Percentiles rank a stretch among this genome's conserved stretches.
phyloP scores from a whole-genome alignment of 2,113 vertebrate genomes.

The Elanus axillaris region DNA sequence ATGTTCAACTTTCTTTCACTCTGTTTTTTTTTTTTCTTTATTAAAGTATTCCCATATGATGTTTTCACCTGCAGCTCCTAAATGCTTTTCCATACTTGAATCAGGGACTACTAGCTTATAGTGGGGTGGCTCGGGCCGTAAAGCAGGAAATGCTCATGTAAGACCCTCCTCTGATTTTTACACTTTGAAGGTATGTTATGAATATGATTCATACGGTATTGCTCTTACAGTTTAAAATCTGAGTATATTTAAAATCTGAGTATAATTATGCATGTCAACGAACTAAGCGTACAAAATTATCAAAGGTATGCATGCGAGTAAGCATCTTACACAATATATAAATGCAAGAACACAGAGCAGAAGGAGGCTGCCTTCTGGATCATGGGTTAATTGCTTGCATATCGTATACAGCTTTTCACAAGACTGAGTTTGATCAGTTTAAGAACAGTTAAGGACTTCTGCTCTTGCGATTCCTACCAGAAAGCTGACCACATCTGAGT shows the following conservation, averaged over 20 bases:
- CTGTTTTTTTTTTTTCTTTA: not conserved
- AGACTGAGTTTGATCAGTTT: not conserved
- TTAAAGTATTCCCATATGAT: conserved; percentile 45
- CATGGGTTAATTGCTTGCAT: not conserved
- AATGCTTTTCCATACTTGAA: conserved; percentile 44
- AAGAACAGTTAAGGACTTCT: not conserved
- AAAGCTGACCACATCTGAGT: not conserved
- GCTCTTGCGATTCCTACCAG: not conserved
- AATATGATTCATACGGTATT: not conserved
- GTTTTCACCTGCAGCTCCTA: conserved; percentile 50
- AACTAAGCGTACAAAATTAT: not conserved
- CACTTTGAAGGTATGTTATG: not conserved
- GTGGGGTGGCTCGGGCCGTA: not conserved
- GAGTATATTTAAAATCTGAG: not conserved
- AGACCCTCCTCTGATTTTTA: conserved; percentile 27
- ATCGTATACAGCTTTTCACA: not conserved
- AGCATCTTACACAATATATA: not conserved
- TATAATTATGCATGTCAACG: not conserved
- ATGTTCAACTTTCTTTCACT: conserved; percentile 39
- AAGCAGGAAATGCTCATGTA: not conserved
- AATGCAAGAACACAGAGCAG: not conserved
- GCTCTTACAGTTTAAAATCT: not conserved
- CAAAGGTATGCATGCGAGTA: not conserved
- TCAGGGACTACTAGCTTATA: not conserved
- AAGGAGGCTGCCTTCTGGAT: not conserved